Percentiles rank a stretch among this genome's conserved stretches.
Evolutionary conservation across 1,140 invertebrate genomes (phyloP).

Genomic region (Drosophila erecta): DNA sequence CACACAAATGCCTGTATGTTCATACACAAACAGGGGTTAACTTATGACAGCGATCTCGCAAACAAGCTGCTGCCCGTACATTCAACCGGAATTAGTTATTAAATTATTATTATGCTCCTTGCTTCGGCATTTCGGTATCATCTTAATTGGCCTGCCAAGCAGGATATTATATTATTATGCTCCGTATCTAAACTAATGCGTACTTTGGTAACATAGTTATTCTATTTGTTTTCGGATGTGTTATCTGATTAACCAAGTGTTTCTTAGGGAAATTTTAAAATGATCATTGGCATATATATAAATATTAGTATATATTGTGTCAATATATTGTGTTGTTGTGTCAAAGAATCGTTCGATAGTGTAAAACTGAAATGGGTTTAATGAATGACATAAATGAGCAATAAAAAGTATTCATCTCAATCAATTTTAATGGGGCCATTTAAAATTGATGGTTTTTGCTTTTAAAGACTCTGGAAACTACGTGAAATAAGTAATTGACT

Average conservation of each 20-base stretch:
- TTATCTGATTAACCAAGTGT: too few relatives aligned
- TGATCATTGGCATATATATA: background rate
- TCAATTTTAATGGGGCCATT: constrained; percentile 5
- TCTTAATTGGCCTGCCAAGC: constrained; percentile 15
- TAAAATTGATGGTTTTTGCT: background rate
- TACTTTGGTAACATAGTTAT: too few relatives aligned
- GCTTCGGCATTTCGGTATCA: constrained; percentile 1
- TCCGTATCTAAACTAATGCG: background rate
- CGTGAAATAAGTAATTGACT: background rate
- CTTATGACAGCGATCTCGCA: constrained; percentile 19
- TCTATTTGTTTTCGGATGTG: too few relatives aligned
- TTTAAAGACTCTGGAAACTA: too few relatives aligned
- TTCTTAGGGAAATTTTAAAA: background rate
- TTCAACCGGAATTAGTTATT: constrained; percentile 24
- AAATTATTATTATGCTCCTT: constrained; percentile 28
- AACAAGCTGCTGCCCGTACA: constrained; percentile 3
- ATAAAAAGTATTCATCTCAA: background rate
- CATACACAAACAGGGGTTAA: constrained; percentile 14
- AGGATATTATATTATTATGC: background rate
- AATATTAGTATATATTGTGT: too few relatives aligned
- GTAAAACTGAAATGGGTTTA: background rate
- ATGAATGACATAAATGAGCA: background rate
- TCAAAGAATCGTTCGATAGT: too few relatives aligned
- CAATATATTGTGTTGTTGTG: too few relatives aligned
- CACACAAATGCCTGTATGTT: constrained; percentile 1